These are phyloP conservation scores for Piprites chloris DNA, from an alignment of 2,113 vertebrate genomes.

Conservation along the genomic window DNA sequence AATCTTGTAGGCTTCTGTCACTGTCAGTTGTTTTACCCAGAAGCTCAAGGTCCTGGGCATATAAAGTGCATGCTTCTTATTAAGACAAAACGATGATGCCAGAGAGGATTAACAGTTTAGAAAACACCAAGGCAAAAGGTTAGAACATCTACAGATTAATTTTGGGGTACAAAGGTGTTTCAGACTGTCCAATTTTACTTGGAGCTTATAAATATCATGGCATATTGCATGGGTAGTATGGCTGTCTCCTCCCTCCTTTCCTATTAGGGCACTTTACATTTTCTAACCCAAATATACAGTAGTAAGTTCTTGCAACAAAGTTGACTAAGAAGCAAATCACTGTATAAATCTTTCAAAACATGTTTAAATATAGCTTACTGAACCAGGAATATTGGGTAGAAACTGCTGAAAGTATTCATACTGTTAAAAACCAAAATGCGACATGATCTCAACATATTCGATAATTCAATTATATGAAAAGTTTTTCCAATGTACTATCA, in stretches of 20 bases:
- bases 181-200: not conserved
- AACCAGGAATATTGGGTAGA: not conserved
- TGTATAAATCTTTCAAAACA: conserved; percentile 44
- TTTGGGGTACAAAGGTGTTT: not conserved
- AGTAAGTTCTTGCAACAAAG: conserved; percentile 35
- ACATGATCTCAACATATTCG: conserved; percentile 21
- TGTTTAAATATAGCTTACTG: conserved; percentile 34
- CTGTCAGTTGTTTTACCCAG: not conserved
- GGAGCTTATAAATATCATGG: not conserved
- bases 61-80: not conserved
- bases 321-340: conserved; percentile 32
- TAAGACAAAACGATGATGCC: not conserved
- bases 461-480: conserved; percentile 19
- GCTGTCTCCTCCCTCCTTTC: not conserved
- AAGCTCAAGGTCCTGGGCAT: not conserved
- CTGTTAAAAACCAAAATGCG: not conserved
- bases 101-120: not conserved
- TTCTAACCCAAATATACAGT: conserved; percentile 7
- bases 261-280: not conserved
- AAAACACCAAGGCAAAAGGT: not conserved
- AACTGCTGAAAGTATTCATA: conserved; percentile 13
- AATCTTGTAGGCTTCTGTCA: not conserved
- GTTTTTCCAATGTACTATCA: not conserved
- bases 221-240: not conserved
- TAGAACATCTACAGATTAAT: not conserved